A percentile compares a stretch with the other conserved stretches of the same genome.
Evolutionary conservation across 2,797 vertebrate genomes (phyloP).

Genomic region (Onychomys torridus): DNA sequence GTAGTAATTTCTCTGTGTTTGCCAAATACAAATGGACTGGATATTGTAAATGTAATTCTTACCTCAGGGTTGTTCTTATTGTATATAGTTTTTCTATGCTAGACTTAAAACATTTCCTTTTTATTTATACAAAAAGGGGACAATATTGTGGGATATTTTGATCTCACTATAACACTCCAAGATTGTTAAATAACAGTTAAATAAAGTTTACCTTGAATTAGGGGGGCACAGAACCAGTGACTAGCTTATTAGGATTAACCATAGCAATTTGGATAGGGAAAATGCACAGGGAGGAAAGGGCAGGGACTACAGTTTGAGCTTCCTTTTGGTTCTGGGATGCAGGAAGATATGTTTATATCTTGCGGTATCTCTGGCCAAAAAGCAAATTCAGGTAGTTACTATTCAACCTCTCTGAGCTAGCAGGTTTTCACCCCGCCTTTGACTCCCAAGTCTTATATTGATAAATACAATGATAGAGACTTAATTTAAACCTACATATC

Average conservation of each 20-base stretch:
- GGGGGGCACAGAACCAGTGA: no score
- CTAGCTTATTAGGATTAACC: not conserved
- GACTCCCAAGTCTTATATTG: not conserved
- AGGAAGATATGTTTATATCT: no score
- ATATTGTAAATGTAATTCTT: not conserved
- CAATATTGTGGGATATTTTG: not conserved
- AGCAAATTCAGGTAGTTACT: not conserved
- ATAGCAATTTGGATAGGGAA: not conserved
- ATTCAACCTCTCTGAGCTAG: not conserved
- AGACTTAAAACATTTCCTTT: not conserved
- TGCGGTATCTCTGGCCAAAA: not conserved
- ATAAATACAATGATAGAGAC: not conserved
- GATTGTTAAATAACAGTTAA: not conserved
- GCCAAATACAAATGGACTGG: not conserved
- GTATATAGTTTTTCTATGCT: not conserved
- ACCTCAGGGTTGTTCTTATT: not conserved
- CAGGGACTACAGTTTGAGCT: not conserved
- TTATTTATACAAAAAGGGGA: not conserved
- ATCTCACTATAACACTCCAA: not conserved
- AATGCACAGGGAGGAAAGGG: no score
- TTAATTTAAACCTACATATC: not conserved
- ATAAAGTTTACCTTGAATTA: not conserved
- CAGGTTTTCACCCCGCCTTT: not conserved
- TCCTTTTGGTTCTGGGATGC: not conserved
- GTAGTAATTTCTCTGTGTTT: not conserved